A percentile compares a stretch with the other conserved stretches of the same genome.
phyloP scores from a whole-genome alignment of 2,797 vertebrate species.

The Menidia menidia region DNA sequence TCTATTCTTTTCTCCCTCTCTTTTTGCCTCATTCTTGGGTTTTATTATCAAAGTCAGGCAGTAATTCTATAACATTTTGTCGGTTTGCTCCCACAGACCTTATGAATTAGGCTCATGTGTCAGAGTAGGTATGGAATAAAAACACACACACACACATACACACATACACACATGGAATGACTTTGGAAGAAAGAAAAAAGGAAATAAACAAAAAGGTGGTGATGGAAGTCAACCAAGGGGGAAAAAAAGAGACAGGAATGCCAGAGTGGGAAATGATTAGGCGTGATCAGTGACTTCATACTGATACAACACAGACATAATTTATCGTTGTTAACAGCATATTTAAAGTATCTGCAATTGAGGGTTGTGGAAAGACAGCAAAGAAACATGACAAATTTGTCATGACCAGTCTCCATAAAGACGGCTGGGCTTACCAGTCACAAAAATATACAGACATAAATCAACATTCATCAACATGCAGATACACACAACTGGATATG shows the following conservation, averaged over 20 bases:
- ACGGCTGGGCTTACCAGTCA: constrained; percentile 40
- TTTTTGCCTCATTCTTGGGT: constrained; percentile 37
- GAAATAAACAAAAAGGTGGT: constrained; percentile 32
- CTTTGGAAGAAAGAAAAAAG: constrained; percentile 6
- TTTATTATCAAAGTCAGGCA: constrained; percentile 64
- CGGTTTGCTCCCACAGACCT: constrained; percentile 38
- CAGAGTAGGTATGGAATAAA: constrained; percentile 23
- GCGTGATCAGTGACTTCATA: constrained; percentile 55
- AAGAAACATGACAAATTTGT: constrained; percentile 37
- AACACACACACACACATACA: no score
- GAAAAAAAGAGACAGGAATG: constrained; percentile 44
- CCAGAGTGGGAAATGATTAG: constrained; percentile 44
- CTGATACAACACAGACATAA: constrained; percentile 49
- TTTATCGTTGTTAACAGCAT: constrained; percentile 46
- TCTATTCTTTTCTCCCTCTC: constrained; percentile 40
- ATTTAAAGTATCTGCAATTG: constrained; percentile 53
- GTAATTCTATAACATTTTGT: constrained; percentile 54
- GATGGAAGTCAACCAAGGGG: constrained; percentile 35
- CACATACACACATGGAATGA: neutral
- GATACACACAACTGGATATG: constrained; percentile 10
- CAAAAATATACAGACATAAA: constrained; percentile 46
- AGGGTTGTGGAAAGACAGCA: constrained; percentile 41
- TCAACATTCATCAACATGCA: neutral
- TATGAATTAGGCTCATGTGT: constrained; percentile 46
- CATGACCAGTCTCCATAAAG: constrained; percentile 34